phyloP scores from a whole-genome alignment of 2,888 invertebrate genomes.

The Oligia fasciuncula region DNA sequence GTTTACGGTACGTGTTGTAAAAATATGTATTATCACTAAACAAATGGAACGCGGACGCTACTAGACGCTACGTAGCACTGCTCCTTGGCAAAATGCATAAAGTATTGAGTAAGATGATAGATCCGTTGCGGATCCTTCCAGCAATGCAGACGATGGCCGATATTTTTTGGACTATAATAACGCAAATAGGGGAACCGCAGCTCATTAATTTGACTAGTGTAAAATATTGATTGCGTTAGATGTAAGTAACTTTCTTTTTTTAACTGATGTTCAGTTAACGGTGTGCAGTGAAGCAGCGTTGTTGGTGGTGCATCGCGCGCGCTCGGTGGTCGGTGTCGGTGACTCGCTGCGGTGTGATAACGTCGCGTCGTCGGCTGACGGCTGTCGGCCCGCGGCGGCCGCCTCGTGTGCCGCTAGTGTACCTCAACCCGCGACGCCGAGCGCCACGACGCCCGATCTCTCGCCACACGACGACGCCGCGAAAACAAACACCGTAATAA shows the following conservation, averaged over 20 bases:
- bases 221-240: constrained; percentile 36
- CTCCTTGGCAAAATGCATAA: not conserved
- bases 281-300: constrained; percentile 51
- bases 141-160: not conserved
- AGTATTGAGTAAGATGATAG: not conserved
- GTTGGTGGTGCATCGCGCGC: constrained; percentile 30
- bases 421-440: constrained; percentile 79
- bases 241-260: constrained; percentile 61
- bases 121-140: not conserved
- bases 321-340: constrained; percentile 13
- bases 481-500: constrained; percentile 87
- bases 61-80: too few species aligned
- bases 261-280: constrained; percentile 48
- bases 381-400: constrained; percentile 43
- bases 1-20: constrained; percentile 67
- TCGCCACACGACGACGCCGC: constrained; percentile 65
- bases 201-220: constrained; percentile 36
- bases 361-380: constrained; percentile 47
- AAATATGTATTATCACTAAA: constrained; percentile 43
- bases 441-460: constrained; percentile 75
- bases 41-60: constrained; percentile 18
- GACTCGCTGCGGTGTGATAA: constrained; percentile 60
- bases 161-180: not conserved
- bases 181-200: not conserved
- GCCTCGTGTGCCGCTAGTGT: constrained; percentile 69